phyloP scores from a whole-genome alignment of 1,140 invertebrate genomes.

The Drosophila kohkoa region DNA sequence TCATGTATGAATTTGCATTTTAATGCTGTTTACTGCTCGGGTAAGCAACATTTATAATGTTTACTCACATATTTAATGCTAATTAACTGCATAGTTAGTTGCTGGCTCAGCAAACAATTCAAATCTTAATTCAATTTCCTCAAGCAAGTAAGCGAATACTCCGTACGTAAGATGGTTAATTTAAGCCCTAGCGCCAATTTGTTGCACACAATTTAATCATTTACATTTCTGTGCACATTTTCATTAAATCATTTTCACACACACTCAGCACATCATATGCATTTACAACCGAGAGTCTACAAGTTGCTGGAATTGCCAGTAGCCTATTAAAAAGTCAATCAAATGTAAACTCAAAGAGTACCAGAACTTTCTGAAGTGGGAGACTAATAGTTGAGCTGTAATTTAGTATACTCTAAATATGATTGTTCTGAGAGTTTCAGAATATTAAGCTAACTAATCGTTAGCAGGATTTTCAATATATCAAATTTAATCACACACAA shows the following conservation, averaged over 20 bases:
- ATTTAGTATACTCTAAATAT: background rate
- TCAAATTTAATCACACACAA: background rate
- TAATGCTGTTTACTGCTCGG: constrained; percentile 30
- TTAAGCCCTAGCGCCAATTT: constrained; percentile 15
- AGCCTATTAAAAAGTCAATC: constrained; percentile 74
- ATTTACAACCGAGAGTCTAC: background rate
- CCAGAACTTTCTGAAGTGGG: background rate
- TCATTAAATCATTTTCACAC: constrained; percentile 54
- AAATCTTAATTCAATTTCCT: constrained; percentile 1
- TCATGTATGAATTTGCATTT: constrained; percentile 27
- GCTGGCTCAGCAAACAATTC: constrained; percentile 13
- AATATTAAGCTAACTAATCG: background rate
- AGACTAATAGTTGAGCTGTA: background rate
- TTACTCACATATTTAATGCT: constrained; percentile 22
- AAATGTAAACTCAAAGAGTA: constrained; percentile 46
- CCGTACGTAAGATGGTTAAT: constrained; percentile 7
- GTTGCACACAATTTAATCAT: constrained; percentile 49
- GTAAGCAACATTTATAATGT: constrained; percentile 22
- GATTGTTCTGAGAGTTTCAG: too few species aligned
- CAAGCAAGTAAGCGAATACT: background rate
- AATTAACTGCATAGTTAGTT: constrained; percentile 35
- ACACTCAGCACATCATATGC: background rate
- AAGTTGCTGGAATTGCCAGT: constrained; percentile 29
- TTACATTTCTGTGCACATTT: constrained; percentile 60
- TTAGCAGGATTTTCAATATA: too few species aligned